Conservation (phyloP, 1,140 invertebrate genomes). For the Chionoecetes opilio region DNA sequence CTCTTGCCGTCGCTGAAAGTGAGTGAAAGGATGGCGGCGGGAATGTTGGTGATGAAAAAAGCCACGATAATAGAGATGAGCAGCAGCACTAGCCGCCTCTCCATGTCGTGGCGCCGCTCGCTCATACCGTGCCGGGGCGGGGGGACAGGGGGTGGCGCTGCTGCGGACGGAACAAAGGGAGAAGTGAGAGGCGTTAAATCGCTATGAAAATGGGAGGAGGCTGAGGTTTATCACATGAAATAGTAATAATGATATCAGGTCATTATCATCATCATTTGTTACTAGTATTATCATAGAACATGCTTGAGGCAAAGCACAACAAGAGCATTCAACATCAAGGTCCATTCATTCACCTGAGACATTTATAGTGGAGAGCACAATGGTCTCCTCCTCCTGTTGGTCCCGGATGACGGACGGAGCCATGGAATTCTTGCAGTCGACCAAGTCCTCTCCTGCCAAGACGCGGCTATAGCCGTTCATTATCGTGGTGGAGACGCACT, state of each 20-base stretch:
- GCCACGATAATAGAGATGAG: constrained; percentile 84
- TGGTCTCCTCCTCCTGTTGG: constrained; percentile 43
- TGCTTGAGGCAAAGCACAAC: too few species aligned
- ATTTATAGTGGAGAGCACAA: constrained; percentile 65
- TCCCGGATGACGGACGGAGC: background rate
- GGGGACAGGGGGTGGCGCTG: background rate
- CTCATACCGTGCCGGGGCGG: constrained; percentile 79
- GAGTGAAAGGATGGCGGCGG: constrained; percentile 83
- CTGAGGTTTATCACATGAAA: too few species aligned
- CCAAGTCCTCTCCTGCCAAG: background rate
- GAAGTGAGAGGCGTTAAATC: background rate
- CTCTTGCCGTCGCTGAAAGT: constrained; percentile 82
- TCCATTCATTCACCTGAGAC: constrained; percentile 52
- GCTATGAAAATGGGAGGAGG: too few species aligned
- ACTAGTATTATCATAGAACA: too few species aligned
- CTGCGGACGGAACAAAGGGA: constrained; percentile 22
- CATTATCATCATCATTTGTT: too few species aligned
- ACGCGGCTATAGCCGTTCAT: background rate
- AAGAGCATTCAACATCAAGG: too few species aligned
- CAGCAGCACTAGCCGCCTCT: constrained; percentile 84
- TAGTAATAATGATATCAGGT: too few species aligned
- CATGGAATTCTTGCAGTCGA: constrained; percentile 48
- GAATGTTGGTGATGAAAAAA: constrained; percentile 84
- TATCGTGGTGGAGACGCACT: background rate
- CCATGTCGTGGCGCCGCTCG: constrained; percentile 83